Evolutionary conservation across 2,888 invertebrate species (phyloP), one percentile per base, ranked within the genome.

Genomic region (Tachina lurida): DNA sequence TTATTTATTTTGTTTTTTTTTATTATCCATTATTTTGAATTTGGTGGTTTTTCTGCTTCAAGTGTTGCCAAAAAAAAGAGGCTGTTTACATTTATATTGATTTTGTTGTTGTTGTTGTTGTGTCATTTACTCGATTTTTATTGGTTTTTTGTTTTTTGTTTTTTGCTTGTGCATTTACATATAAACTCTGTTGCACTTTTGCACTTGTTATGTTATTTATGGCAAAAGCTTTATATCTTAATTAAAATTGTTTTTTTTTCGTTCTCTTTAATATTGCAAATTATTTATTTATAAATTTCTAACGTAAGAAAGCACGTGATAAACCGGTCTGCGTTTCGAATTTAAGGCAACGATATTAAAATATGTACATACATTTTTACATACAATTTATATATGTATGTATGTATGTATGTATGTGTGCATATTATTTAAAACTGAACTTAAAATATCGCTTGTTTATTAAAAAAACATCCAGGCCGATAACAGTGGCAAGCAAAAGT

Each of bases 221-320:
- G 47, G 47, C 58, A 54, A 63, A 56, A 68, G 41, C 19, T 67
- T 63, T 47, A 52, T 63, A 60, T n/a, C 12, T 84, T 73, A 71
- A 76, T 81, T 80, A 76, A 80, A 22, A 62, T 84, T 79, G n/a
- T 19, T 54, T 80, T 60, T n/a, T 17, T 52, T 17, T 47, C 39
- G 56, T 58, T 52, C 31, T 31, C 4, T 67, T 39, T 60, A 47
- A 76, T 54, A 54, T 60, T 68, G 41, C 49, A 60, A 70, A 71
- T 63, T 54, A 54, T 68, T 63, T 17, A 71, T 68, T 77, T 75
- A 19, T 60, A 62, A 47, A 19, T 73, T 70, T 58, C 43, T 15
- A 82, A 75, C 54, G 68, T 19, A 73, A 76, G 84, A 79, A 86
- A 76, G 84, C 83, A 86, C 86, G 86, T 86, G 86, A 84, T 79